Conservation (phyloP, 2,797 vertebrate species). For the Catamblyrhynchus diadema region DNA sequence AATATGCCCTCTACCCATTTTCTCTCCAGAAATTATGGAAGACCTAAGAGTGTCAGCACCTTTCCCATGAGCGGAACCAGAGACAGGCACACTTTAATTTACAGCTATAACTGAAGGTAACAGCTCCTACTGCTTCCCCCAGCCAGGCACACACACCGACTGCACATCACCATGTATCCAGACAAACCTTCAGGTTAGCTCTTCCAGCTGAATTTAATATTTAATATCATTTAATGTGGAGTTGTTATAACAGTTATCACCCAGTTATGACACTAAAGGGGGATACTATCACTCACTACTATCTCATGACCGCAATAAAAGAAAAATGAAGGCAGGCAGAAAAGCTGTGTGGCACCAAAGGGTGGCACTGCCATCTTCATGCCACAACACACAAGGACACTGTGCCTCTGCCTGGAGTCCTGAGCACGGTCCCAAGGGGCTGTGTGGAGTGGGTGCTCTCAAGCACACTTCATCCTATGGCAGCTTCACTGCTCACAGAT, state of each 20-base stretch:
- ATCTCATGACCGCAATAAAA: background rate
- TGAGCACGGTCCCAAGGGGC: accelerated
- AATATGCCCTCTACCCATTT: background rate
- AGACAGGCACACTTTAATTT: background rate
- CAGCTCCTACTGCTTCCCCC: background rate
- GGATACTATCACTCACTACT: background rate
- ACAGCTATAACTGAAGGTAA: background rate
- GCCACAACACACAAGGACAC: accelerated
- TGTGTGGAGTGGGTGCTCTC: background rate
- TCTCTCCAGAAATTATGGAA: background rate
- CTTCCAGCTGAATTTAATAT: background rate
- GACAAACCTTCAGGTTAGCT: background rate
- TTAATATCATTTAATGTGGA: background rate
- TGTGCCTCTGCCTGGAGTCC: too few relatives aligned
- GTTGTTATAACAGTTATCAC: background rate
- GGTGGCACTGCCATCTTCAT: background rate
- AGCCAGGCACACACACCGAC: background rate
- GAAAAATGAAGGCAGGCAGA: background rate
- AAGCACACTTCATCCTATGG: background rate
- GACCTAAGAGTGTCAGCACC: background rate
- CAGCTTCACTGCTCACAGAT: background rate
- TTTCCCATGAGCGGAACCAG: background rate
- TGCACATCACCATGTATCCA: background rate
- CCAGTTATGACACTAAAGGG: background rate
- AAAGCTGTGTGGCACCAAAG: background rate